Conservation (phyloP, 1,140 invertebrate species). For the Platyura marginata region DNA sequence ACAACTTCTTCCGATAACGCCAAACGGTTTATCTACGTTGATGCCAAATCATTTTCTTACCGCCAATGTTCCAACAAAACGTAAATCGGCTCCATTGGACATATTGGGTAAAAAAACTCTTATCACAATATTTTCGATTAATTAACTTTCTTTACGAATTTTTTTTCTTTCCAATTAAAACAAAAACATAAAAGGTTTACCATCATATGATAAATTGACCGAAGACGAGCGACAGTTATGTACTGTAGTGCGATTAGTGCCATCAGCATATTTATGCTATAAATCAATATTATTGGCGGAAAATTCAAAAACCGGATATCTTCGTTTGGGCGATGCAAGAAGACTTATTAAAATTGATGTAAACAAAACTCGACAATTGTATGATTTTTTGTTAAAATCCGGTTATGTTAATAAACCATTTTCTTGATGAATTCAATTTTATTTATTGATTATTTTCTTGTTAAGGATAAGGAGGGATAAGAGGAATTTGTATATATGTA, state of each 20-base stretch:
- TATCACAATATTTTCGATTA: no score
- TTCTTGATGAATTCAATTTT: no score
- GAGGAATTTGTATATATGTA: no score
- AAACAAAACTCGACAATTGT: conserved; percentile 80
- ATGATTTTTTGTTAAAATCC: conserved; percentile 57
- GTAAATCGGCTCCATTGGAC: conserved; percentile 38
- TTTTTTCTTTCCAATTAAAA: no score
- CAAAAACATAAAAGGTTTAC: conserved; percentile 55
- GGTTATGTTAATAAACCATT: conserved; percentile 48
- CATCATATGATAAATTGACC: conserved; percentile 58
- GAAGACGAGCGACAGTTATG: conserved; percentile 56
- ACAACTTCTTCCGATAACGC: not conserved
- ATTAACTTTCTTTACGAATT: not conserved
- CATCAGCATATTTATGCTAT: conserved; percentile 58
- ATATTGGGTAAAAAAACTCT: conserved; percentile 21
- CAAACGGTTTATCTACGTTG: no score
- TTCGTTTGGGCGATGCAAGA: conserved; percentile 62
- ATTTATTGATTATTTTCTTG: no score
- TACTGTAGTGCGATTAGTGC: conserved; percentile 49
- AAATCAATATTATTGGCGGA: conserved; percentile 53
- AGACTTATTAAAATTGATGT: conserved; percentile 79
- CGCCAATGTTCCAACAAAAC: not conserved
- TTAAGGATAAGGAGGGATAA: no score
- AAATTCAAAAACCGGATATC: conserved; percentile 46
- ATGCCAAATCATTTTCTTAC: not conserved